Percentiles rank a stretch among this genome's conserved stretches.
These are phyloP conservation scores for Drosophila fuyamai DNA, from an alignment of 1,140 invertebrate genomes.

Conservation along the genomic window DNA sequence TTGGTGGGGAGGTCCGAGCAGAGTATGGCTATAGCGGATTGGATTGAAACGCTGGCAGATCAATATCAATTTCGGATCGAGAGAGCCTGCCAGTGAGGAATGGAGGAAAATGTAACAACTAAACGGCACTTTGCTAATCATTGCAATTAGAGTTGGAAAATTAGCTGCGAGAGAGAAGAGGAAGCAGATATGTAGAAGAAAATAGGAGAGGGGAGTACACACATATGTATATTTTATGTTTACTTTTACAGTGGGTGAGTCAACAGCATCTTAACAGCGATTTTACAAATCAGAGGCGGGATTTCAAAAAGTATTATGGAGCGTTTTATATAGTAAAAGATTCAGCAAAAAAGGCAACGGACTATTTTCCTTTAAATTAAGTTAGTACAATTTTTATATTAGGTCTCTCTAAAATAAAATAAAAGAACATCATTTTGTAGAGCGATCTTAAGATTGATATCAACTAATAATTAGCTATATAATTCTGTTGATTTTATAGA, in stretches of 20 bases:
- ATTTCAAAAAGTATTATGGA: neutral
- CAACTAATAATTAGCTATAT: too few species aligned
- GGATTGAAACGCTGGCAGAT: conserved; percentile 14
- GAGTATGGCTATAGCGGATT: conserved; percentile 52
- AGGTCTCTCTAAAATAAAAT: neutral
- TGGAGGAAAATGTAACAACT: conserved; percentile 47
- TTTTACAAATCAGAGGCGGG: neutral
- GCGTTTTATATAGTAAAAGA: too few species aligned
- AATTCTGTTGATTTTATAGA: too few species aligned
- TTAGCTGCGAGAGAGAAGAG: conserved; percentile 11
- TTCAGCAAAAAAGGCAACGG: too few species aligned
- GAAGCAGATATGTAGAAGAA: neutral
- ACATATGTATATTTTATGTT: conserved; percentile 1
- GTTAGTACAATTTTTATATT: neutral
- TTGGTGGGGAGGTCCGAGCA: conserved; percentile 17
- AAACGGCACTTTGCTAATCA: conserved; percentile 78
- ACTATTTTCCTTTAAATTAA: too few species aligned
- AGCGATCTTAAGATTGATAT: too few species aligned
- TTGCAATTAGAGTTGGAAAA: conserved; percentile 63
- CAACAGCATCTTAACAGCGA: neutral
- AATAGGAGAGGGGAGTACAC: neutral
- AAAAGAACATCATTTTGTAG: too few species aligned
- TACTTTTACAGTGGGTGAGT: neutral
- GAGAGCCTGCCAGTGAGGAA: conserved; percentile 9
- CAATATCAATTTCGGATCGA: conserved; percentile 31